phyloP scores from a whole-genome alignment of 2,888 invertebrate genomes.

The Dasysyrphus albostriatus region DNA sequence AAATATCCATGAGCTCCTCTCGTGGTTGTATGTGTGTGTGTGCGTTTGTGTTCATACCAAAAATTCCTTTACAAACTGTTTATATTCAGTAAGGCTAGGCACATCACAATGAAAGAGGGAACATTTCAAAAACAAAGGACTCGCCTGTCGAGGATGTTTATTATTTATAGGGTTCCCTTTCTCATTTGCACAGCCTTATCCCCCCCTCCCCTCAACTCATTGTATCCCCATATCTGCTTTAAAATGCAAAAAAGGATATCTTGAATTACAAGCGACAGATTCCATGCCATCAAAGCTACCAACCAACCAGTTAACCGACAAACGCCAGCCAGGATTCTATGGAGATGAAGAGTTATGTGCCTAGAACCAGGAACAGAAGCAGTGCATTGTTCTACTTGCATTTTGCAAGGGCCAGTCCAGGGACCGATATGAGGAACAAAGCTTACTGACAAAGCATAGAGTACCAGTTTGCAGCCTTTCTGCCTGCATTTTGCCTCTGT shows the following conservation, averaged over 20 bases:
- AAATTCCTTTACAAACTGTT: constrained; percentile 15
- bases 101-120: constrained; percentile 19
- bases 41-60: not conserved
- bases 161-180: constrained; percentile 63
- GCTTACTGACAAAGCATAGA: constrained; percentile 44
- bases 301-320: constrained; percentile 29
- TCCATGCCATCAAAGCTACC: constrained; percentile 51
- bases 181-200: not conserved
- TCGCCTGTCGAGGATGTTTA: constrained; percentile 68
- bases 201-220: not conserved
- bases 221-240: constrained; percentile 8
- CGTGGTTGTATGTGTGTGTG: not conserved
- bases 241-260: constrained; percentile 63
- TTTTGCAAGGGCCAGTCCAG: not conserved
- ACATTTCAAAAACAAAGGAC: constrained; percentile 63
- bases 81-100: constrained; percentile 21
- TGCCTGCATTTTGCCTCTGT: constrained; percentile 2
- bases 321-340: constrained; percentile 26
- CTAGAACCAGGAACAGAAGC: constrained; percentile 25
- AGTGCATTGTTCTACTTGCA: constrained; percentile 56
- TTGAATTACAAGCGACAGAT: constrained; percentile 72
- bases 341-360: constrained; percentile 53
- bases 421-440: constrained; percentile 40
- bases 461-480: constrained; percentile 11
- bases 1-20: not conserved